These are phyloP conservation scores for Dolichopus griseipennis DNA, from an alignment of 2,888 invertebrate species.

Conservation along the genomic window DNA sequence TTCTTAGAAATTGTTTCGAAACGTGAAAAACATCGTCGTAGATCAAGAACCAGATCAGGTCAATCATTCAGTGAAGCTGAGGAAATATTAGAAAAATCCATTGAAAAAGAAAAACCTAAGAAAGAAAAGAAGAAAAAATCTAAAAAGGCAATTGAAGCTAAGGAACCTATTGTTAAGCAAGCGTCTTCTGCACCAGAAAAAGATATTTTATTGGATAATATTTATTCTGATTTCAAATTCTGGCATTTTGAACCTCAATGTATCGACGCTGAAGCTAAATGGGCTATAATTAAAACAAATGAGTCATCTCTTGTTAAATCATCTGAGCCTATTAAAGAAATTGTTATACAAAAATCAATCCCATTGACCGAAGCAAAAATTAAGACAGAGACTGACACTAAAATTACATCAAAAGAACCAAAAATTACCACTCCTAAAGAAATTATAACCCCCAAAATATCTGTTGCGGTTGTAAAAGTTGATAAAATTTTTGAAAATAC, in stretches of 20 bases:
- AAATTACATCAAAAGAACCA: background rate
- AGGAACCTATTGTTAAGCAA: conserved; percentile 13
- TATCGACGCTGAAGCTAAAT: conserved; percentile 57
- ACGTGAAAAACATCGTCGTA: conserved; percentile 42
- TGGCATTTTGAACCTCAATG: conserved; percentile 56
- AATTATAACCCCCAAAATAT: no score
- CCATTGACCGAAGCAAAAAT: background rate
- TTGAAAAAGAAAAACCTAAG: conserved; percentile 42
- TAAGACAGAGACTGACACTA: background rate
- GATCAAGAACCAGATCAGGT: conserved; percentile 49
- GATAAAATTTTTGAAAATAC: background rate
- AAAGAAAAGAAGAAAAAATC: conserved; percentile 32
- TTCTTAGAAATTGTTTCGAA: conserved; percentile 46
- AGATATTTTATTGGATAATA: background rate
- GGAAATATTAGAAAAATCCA: conserved; percentile 30
- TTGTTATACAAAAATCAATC: background rate
- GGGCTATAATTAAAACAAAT: conserved; percentile 26
- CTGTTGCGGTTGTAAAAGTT: background rate
- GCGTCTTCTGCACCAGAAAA: background rate
- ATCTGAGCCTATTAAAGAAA: background rate
- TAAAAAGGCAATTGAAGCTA: conserved; percentile 15
- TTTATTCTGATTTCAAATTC: conserved; percentile 34
- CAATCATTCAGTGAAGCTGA: conserved; percentile 33
- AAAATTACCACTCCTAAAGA: background rate
- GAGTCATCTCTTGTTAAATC: background rate